Percentiles rank a stretch among this genome's conserved stretches.
phyloP scores from a whole-genome alignment of 1,140 invertebrate genomes.

The Pygmarrhopalites habei region DNA sequence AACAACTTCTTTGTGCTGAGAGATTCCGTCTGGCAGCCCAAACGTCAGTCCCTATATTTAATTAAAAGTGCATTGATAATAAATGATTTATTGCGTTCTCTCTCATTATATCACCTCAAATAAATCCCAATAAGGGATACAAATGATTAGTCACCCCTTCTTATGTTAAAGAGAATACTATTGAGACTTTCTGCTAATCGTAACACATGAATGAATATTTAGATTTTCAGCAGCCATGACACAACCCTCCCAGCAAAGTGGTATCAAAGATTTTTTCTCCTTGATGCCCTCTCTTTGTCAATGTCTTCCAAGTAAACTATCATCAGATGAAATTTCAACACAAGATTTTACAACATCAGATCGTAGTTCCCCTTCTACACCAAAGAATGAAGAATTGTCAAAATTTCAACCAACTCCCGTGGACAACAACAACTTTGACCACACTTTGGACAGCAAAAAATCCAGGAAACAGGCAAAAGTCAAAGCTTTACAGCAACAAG shows the following conservation, averaged over 20 bases:
- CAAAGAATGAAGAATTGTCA: not conserved
- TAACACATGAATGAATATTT: not conserved
- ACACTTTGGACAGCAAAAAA: not conserved
- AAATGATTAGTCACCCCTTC: not conserved
- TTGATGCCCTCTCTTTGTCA: slow-evolving; percentile 20
- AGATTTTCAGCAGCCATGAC: slow-evolving; percentile 24
- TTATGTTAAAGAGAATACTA: not conserved
- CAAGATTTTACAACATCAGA: not conserved
- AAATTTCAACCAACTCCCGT: not conserved
- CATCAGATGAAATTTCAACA: not conserved
- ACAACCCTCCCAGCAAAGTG: slow-evolving; percentile 19
- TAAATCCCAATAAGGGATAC: not conserved
- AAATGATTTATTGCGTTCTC: not conserved
- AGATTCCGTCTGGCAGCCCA: slow-evolving; percentile 33
- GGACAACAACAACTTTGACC: not conserved
- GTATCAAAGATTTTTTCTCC: slow-evolving; percentile 22
- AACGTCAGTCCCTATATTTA: slow-evolving; percentile 18
- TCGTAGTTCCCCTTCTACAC: not conserved
- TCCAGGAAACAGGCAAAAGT: not conserved
- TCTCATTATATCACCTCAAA: not conserved
- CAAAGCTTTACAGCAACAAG: not conserved
- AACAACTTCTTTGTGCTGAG: slow-evolving; percentile 31
- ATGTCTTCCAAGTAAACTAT: slow-evolving; percentile 19
- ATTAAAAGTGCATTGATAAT: not conserved
- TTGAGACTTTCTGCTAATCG: not conserved